phyloP scores from a whole-genome alignment of 2,888 invertebrate genomes.

The Leptopilina syphax region DNA sequence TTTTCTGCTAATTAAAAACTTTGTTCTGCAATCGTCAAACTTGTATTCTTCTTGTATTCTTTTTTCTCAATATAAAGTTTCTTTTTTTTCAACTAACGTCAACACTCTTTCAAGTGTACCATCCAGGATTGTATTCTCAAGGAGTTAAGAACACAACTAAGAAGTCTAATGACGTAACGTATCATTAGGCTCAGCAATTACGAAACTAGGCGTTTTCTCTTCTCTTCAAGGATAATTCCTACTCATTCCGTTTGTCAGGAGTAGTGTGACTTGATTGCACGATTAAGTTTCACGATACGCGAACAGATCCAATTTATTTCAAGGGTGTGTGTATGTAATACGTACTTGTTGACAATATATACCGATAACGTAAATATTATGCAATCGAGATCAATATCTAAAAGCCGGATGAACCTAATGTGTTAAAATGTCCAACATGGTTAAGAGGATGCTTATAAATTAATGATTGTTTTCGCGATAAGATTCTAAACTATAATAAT shows the following conservation, averaged over 20 bases:
- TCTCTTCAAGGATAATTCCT: conserved; percentile 23
- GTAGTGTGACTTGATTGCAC: conserved; percentile 16
- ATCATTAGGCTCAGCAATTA: conserved; percentile 55
- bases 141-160: conserved; percentile 23
- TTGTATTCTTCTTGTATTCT: neutral
- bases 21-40: neutral
- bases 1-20: conserved; percentile 24
- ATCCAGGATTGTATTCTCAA: too few relatives aligned
- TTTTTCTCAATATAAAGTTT: too few relatives aligned
- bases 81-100: too few relatives aligned
- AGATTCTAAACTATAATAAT: too few relatives aligned
- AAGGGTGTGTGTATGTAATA: neutral
- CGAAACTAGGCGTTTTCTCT: conserved; percentile 40
- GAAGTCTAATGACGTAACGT: conserved; percentile 53
- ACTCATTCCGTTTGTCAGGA: conserved; percentile 14
- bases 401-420: conserved; percentile 13
- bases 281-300: neutral
- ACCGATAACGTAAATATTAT: conserved; percentile 8
- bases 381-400: neutral
- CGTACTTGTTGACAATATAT: neutral
- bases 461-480: too few relatives aligned
- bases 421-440: neutral
- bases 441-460: neutral
- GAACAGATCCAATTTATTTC: conserved; percentile 4
- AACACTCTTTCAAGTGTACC: too few relatives aligned